A percentile compares a stretch with the other conserved stretches of the same genome.
These are phyloP conservation scores for Mesocentrotus franciscanus DNA, from an alignment of 53 echinoderm and acorn worm species.

Conservation along the genomic window DNA sequence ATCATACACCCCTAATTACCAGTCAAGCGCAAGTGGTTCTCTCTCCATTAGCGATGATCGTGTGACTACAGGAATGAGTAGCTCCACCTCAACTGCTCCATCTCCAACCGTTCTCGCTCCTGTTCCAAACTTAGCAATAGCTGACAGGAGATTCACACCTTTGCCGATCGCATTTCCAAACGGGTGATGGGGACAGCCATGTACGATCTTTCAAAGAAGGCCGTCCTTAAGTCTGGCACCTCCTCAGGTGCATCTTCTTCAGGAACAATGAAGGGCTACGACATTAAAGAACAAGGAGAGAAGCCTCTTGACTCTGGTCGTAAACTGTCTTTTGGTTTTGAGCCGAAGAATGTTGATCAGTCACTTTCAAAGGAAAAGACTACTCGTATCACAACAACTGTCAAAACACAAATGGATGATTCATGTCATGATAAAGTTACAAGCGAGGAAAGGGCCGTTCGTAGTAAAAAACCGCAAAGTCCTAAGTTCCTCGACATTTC, in stretches of 20 bases:
- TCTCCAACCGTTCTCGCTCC: slow-evolving; percentile 67
- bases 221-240: slow-evolving; percentile 9
- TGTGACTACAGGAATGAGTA: slow-evolving; percentile 63
- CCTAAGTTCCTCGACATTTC: slow-evolving; percentile 29
- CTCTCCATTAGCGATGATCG: slow-evolving; percentile 85
- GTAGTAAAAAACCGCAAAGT: not conserved
- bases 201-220: slow-evolving; percentile 83
- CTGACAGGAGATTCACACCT: slow-evolving; percentile 60
- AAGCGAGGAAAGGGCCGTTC: not conserved
- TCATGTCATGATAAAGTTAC: not conserved
- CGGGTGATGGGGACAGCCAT: slow-evolving; percentile 72
- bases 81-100: slow-evolving; percentile 72
- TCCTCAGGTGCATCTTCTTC: not conserved
- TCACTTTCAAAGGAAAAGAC: not conserved
- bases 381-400: not conserved
- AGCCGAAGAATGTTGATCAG: not conserved
- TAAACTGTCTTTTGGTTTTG: not conserved
- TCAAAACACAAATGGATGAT: slow-evolving; percentile 8
- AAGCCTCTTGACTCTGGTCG: not conserved
- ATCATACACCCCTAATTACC: not conserved
- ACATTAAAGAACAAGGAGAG: not conserved
- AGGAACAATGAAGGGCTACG: not conserved
- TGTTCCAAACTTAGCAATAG: slow-evolving; percentile 50
- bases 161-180: slow-evolving; percentile 82
- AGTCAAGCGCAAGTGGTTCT: slow-evolving; percentile 44